These are phyloP conservation scores for Pelusios castaneus DNA, from an alignment of 2,113 vertebrate genomes.

Conservation along the genomic window DNA sequence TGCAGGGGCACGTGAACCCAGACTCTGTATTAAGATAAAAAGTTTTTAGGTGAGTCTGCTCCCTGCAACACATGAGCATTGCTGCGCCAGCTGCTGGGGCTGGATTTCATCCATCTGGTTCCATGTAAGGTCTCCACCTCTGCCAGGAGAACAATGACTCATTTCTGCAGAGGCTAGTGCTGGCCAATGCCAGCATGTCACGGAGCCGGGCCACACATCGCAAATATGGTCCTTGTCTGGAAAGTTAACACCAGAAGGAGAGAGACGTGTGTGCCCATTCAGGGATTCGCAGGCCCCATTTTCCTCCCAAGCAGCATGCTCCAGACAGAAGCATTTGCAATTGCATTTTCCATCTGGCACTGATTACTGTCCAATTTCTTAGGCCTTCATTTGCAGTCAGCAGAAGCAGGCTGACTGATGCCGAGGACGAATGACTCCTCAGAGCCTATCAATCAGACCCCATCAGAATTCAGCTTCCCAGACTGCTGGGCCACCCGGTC, in stretches of 20 bases:
- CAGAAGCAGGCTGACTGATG: neutral
- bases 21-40: neutral
- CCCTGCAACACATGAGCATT: fast-evolving
- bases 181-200: neutral
- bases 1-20: fast-evolving
- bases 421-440: neutral
- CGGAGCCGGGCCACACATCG: neutral
- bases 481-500: neutral
- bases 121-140: neutral
- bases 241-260: neutral
- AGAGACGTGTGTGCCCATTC: fast-evolving
- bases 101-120: fast-evolving
- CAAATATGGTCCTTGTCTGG: neutral
- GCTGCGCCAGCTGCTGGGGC: fast-evolving
- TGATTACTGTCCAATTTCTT: neutral
- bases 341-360: neutral
- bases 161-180: neutral
- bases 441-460: constrained; percentile 41
- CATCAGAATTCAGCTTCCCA: constrained; percentile 18
- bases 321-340: neutral
- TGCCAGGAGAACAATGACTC: fast-evolving
- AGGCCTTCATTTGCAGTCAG: constrained; percentile 48
- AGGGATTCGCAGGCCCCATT: neutral
- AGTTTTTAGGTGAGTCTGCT: neutral
- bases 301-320: fast-evolving